Conservation (phyloP, 1,140 invertebrate genomes). For the Trissolcus basalis region DNA sequence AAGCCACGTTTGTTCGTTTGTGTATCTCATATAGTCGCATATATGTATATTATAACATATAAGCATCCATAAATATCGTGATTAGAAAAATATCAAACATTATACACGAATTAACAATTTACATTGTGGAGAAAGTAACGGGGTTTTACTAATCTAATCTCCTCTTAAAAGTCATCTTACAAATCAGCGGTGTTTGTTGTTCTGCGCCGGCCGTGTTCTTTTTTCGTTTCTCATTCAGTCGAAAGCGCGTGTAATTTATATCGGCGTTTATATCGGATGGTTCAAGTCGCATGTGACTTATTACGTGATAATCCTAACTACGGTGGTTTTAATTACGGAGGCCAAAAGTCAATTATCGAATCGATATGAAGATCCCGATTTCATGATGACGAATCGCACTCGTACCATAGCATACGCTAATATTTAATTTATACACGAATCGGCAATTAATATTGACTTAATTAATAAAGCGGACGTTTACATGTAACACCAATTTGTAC, state of each 20-base stretch:
- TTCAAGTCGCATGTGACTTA: not conserved
- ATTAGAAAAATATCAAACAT: constrained; percentile 61
- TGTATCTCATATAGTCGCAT: constrained; percentile 6
- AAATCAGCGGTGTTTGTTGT: constrained; percentile 50
- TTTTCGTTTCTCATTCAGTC: too few relatives aligned
- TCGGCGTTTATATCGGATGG: not conserved
- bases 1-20: constrained; percentile 56
- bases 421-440: not conserved
- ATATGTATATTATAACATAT: constrained; percentile 35
- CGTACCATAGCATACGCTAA: not conserved
- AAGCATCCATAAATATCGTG: constrained; percentile 54
- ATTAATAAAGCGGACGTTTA: not conserved
- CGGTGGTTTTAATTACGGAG: too few relatives aligned
- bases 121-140: constrained; percentile 55
- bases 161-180: constrained; percentile 55
- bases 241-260: not conserved
- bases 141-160: constrained; percentile 53
- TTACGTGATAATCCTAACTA: not conserved
- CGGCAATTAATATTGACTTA: not conserved
- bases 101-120: constrained; percentile 59
- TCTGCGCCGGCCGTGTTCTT: not conserved
- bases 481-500: too few relatives aligned
- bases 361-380: not conserved
- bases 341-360: not conserved
- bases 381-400: not conserved